Percentiles rank a stretch among this genome's conserved stretches.
These are phyloP conservation scores for Eubucco bourcierii DNA, from an alignment of 2,113 vertebrate species.

Conservation along the genomic window DNA sequence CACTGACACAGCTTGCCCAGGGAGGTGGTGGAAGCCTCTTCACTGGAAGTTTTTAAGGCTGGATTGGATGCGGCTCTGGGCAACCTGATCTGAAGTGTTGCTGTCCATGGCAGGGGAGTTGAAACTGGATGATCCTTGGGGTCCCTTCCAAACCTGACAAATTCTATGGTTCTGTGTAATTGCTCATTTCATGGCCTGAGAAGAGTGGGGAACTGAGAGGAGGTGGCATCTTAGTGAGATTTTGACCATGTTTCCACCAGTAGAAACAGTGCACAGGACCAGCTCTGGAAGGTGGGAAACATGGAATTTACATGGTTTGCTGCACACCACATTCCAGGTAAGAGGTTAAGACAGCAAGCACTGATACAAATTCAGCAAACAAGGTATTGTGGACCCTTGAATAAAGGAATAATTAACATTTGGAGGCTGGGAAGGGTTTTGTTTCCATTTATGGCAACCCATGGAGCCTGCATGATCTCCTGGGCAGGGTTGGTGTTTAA, in stretches of 20 bases:
- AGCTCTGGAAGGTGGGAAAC: not conserved
- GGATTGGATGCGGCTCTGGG: too few species aligned
- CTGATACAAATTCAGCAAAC: not conserved
- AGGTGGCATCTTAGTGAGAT: not conserved
- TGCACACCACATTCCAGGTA: not conserved
- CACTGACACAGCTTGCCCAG: too few species aligned
- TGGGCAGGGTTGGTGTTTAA: not conserved
- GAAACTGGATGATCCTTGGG: too few species aligned
- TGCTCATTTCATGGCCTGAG: not conserved
- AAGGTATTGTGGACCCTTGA: not conserved
- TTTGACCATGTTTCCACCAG: not conserved
- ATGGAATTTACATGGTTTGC: accelerated
- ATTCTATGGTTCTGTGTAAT: too few species aligned
- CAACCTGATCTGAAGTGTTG: too few species aligned
- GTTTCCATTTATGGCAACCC: not conserved
- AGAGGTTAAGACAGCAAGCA: not conserved
- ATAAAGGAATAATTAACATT: not conserved
- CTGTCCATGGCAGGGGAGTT: too few species aligned
- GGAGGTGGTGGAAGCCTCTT: too few species aligned
- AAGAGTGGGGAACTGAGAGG: not conserved
- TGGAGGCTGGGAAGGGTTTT: not conserved
- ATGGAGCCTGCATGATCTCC: not conserved
- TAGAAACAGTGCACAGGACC: not conserved
- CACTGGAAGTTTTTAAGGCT: too few species aligned
- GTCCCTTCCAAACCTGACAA: too few species aligned